These are phyloP conservation scores for Monochamus saltuarius DNA, from an alignment of 1,140 invertebrate species.

Conservation along the genomic window DNA sequence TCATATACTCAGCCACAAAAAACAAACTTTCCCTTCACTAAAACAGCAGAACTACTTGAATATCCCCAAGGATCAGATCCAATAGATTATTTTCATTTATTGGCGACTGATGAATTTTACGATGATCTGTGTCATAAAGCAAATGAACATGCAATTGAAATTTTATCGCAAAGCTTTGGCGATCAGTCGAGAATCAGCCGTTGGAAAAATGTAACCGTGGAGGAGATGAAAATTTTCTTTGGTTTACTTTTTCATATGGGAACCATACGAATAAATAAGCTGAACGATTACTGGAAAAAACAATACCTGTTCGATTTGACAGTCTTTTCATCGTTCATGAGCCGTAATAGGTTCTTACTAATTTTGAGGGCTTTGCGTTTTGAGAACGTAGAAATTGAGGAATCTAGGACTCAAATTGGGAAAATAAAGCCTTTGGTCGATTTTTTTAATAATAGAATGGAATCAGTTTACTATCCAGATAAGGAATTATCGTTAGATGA, in stretches of 20 bases:
- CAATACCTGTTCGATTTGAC: constrained; percentile 19
- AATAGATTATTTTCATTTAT: constrained; percentile 14
- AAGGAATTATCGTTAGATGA: constrained; percentile 41
- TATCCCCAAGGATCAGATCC: background rate
- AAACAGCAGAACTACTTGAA: too few species aligned
- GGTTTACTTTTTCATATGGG: constrained; percentile 21
- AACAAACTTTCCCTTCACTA: too few species aligned
- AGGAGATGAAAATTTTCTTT: constrained; percentile 13
- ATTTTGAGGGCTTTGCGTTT: constrained; percentile 23
- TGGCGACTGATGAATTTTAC: constrained; percentile 6
- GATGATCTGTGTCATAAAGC: background rate
- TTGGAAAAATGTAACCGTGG: background rate
- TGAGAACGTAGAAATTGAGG: constrained; percentile 14
- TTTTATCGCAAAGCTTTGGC: background rate
- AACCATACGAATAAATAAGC: constrained; percentile 13
- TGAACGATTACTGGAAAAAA: constrained; percentile 23
- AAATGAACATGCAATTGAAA: constrained; percentile 1
- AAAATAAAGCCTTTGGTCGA: constrained; percentile 27
- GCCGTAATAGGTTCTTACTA: constrained; percentile 24
- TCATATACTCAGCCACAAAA: too few species aligned
- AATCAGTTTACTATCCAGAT: constrained; percentile 34
- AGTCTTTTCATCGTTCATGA: constrained; percentile 14
- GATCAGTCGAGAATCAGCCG: constrained; percentile 13
- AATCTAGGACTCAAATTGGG: constrained; percentile 1
- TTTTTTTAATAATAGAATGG: too few species aligned